A percentile compares a stretch with the other conserved stretches of the same genome.
Evolutionary conservation across 2,113 vertebrate genomes (phyloP).

Genomic region (Pachyramphus minor): DNA sequence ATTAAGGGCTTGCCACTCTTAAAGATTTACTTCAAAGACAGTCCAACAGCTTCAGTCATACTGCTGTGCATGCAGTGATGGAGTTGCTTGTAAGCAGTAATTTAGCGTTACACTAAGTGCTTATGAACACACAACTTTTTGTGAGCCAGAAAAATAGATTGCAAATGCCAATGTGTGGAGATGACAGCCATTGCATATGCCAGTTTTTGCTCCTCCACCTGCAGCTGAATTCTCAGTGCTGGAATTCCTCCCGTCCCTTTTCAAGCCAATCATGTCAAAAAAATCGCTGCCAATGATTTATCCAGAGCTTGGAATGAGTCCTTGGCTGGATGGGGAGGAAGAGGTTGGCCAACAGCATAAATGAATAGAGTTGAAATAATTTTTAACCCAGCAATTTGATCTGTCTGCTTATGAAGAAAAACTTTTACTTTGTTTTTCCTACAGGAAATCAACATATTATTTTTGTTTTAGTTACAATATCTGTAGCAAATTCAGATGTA

Average conservation of each 20-base stretch:
- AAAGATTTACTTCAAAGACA: neutral
- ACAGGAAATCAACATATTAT: neutral
- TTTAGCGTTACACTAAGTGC: neutral
- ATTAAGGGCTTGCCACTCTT: neutral
- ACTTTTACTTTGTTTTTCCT: neutral
- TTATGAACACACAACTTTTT: neutral
- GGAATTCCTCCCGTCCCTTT: conserved; percentile 22
- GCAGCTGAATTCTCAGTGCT: conserved; percentile 40
- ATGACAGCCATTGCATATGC: neutral
- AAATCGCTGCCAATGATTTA: conserved; percentile 34
- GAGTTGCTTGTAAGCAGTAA: neutral
- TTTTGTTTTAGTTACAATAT: neutral
- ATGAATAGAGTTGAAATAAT: conserved; percentile 19
- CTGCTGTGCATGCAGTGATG: neutral
- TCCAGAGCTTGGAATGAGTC: conserved; percentile 32
- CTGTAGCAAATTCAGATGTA: neutral
- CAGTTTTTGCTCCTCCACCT: conserved; percentile 45
- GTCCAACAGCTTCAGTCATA: neutral
- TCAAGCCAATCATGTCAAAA: conserved; percentile 45
- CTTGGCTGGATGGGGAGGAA: conserved; percentile 19
- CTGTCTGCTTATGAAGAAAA: conserved; percentile 16
- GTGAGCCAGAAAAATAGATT: conserved; percentile 5
- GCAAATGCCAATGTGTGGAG: neutral
- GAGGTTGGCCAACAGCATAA: conserved; percentile 5
- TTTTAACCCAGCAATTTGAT: conserved; percentile 24